A percentile compares a stretch with the other conserved stretches of the same genome.
Conservation (phyloP, 2,113 vertebrate genomes). For the Urocolius indicus region DNA sequence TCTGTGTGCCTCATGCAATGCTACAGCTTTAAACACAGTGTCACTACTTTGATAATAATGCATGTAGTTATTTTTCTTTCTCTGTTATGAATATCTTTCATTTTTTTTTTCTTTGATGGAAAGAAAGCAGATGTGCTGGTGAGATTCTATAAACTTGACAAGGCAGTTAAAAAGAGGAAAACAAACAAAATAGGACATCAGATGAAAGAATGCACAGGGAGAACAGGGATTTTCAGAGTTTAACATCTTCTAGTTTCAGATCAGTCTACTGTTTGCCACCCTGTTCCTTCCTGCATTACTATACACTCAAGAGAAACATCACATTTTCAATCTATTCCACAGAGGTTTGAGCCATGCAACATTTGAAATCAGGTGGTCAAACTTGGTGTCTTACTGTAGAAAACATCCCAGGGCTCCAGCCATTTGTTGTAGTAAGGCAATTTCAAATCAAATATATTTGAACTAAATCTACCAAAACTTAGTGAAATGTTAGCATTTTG, state of each 20-base stretch:
- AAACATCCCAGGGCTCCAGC: neutral
- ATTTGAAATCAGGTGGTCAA: conserved; percentile 10
- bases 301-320: neutral
- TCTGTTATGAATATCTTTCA: neutral
- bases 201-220: neutral
- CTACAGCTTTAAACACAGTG: neutral
- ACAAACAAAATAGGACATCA: neutral
- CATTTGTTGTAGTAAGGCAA: neutral
- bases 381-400: neutral
- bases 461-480: neutral
- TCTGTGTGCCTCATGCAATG: fast-evolving
- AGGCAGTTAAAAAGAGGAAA: conserved; percentile 5
- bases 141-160: conserved; percentile 1
- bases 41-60: neutral
- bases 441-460: neutral
- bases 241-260: conserved; percentile 11
- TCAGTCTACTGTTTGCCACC: conserved; percentile 1
- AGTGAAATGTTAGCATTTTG: neutral
- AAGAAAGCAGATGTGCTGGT: neutral
- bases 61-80: neutral
- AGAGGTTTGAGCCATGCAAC: neutral
- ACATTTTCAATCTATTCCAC: conserved; percentile 10
- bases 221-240: conserved; percentile 1
- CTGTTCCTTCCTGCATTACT: neutral
- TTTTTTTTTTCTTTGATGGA: neutral